Conservation (phyloP, 1,140 invertebrate species). For the Bombus confusus region DNA sequence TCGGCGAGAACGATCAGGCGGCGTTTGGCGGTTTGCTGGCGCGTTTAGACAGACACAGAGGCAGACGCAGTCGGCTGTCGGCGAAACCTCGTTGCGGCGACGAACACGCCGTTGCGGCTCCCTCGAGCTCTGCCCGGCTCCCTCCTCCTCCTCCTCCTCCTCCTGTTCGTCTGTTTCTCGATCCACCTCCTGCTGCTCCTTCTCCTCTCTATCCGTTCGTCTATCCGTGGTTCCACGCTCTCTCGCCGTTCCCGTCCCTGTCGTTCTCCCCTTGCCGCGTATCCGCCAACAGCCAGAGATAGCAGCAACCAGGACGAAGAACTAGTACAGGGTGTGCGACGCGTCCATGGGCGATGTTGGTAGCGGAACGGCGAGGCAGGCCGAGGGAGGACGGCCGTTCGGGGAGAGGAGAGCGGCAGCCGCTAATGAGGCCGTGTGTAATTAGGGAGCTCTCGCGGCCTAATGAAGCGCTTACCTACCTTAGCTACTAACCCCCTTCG, state of each 20-base stretch:
- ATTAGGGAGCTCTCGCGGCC: slow-evolving; percentile 83
- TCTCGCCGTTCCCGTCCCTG: background rate
- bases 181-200: background rate
- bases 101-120: slow-evolving; percentile 72
- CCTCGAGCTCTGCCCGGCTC: slow-evolving; percentile 58
- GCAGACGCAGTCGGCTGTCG: slow-evolving; percentile 62
- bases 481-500: slow-evolving; percentile 73
- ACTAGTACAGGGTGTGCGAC: slow-evolving; percentile 51
- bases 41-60: slow-evolving; percentile 61
- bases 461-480: slow-evolving; percentile 83
- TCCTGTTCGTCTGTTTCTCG: slow-evolving; percentile 29
- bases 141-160: slow-evolving; percentile 28
- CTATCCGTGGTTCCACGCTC: slow-evolving; percentile 9
- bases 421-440: slow-evolving; percentile 83
- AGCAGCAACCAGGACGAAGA: slow-evolving; percentile 51
- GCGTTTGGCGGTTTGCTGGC: slow-evolving; percentile 69
- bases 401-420: slow-evolving; percentile 70
- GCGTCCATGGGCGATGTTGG: slow-evolving; percentile 64
- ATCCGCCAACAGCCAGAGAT: slow-evolving; percentile 63
- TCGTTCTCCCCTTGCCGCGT: slow-evolving; percentile 18
- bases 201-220: slow-evolving; percentile 37
- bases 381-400: slow-evolving; percentile 46
- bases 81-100: slow-evolving; percentile 68
- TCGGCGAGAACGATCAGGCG: slow-evolving; percentile 62
- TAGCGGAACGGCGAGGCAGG: background rate